These are phyloP conservation scores for Chloroclystis v-ata DNA, from an alignment of 2,888 invertebrate species.

Conservation along the genomic window DNA sequence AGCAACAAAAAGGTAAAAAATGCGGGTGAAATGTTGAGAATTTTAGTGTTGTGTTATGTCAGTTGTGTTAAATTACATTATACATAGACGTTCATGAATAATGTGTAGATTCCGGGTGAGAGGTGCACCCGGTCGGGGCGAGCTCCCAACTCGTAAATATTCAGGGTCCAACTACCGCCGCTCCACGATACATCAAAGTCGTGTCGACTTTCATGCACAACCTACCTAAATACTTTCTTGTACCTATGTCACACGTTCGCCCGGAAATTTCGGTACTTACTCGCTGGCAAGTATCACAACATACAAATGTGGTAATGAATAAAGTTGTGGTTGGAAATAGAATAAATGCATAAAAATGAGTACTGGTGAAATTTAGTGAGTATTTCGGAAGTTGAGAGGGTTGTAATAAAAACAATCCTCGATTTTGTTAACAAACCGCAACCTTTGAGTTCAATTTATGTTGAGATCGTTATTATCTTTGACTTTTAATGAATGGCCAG, in stretches of 20 bases:
- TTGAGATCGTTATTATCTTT: constrained; percentile 29
- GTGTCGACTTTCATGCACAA: constrained; percentile 49
- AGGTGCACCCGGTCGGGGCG: constrained; percentile 35
- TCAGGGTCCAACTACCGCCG: constrained; percentile 58
- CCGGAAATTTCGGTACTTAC: constrained; percentile 19
- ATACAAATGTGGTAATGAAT: constrained; percentile 18
- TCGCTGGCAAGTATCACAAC: constrained; percentile 8
- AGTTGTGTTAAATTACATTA: constrained; percentile 39
- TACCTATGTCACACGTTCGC: constrained; percentile 33
- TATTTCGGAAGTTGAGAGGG: constrained; percentile 10
- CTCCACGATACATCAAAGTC: constrained; percentile 64
- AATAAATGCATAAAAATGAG: constrained; percentile 30
- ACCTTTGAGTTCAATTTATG: constrained; percentile 20
- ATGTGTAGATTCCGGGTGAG: constrained; percentile 45
- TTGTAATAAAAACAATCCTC: constrained; percentile 17
- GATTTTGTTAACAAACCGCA: constrained; percentile 8
- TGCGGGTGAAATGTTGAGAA: constrained; percentile 12
- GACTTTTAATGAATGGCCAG: constrained; percentile 22
- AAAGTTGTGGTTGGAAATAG: constrained; percentile 38
- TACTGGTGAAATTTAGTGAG: constrained; percentile 4
- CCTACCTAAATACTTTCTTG: constrained; percentile 39
- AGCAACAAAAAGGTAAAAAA: constrained; percentile 18
- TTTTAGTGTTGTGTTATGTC: constrained; percentile 37
- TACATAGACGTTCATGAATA: constrained; percentile 48
- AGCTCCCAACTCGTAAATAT: constrained; percentile 60